phyloP scores from a whole-genome alignment of 2,113 vertebrate genomes.

The Drymodes brunneopygia region DNA sequence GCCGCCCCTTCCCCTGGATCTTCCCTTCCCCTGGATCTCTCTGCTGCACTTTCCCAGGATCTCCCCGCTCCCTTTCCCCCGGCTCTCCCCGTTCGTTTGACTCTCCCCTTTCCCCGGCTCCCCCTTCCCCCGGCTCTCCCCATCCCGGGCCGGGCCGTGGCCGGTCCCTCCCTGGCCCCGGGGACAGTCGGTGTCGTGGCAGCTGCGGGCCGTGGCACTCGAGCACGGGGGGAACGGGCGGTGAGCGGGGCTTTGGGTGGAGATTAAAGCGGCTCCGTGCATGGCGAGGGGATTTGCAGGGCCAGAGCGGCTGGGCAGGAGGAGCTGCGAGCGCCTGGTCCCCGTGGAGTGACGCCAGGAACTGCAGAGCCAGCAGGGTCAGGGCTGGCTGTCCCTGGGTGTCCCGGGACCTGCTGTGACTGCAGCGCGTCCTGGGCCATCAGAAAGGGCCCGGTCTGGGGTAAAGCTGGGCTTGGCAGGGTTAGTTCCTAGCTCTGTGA shows the following conservation, averaged over 20 bases:
- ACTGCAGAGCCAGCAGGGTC: neutral
- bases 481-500: neutral
- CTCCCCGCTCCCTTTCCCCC: neutral
- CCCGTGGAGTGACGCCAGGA: neutral
- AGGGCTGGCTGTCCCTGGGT: neutral
- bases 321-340: neutral
- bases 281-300: neutral
- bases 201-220: neutral
- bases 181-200: neutral
- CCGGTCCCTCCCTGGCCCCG: neutral
- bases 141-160: neutral
- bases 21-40: no score
- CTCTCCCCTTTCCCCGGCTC: neutral
- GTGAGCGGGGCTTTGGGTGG: neutral
- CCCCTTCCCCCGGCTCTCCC: neutral
- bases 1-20: neutral
- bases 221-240: neutral
- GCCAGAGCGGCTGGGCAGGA: neutral
- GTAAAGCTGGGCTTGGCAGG: neutral
- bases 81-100: neutral
- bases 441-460: neutral
- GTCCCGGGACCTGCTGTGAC: neutral
- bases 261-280: neutral
- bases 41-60: neutral
- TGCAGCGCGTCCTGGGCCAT: fast-evolving